A percentile compares a stretch with the other conserved stretches of the same genome.
Conservation (phyloP, 2,888 invertebrate genomes). For the Lumbricus terrestris region DNA sequence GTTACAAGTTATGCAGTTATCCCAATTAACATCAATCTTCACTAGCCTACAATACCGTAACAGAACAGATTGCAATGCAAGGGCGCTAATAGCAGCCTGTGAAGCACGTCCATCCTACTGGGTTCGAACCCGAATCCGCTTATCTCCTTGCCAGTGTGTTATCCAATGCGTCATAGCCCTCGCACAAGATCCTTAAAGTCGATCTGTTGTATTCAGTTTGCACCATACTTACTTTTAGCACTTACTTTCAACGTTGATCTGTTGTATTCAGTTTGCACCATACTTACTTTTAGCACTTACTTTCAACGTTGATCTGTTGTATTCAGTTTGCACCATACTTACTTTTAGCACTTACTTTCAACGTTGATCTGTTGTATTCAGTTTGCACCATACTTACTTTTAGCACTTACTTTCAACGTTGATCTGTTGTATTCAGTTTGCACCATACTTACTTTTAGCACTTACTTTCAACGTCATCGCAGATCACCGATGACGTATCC, state of each 20-base stretch:
- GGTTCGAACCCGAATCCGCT: no score
- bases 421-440: not conserved
- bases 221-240: slow-evolving; percentile 13
- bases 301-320: not conserved
- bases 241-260: not conserved
- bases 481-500: not conserved
- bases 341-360: slow-evolving; percentile 15
- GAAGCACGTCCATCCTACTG: no score
- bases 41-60: no score
- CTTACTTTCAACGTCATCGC: slow-evolving; percentile 14
- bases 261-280: not conserved
- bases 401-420: slow-evolving; percentile 14
- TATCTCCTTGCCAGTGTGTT: no score
- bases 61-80: no score
- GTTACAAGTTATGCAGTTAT: no score
- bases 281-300: slow-evolving; percentile 17
- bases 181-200: no score
- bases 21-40: no score
- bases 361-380: not conserved
- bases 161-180: no score
- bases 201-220: not conserved
- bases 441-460: slow-evolving; percentile 13
- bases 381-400: slow-evolving; percentile 11
- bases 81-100: no score
- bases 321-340: slow-evolving; percentile 1